These are phyloP conservation scores for Mayetiola destructor DNA, from an alignment of 2,888 invertebrate genomes.

Conservation along the genomic window DNA sequence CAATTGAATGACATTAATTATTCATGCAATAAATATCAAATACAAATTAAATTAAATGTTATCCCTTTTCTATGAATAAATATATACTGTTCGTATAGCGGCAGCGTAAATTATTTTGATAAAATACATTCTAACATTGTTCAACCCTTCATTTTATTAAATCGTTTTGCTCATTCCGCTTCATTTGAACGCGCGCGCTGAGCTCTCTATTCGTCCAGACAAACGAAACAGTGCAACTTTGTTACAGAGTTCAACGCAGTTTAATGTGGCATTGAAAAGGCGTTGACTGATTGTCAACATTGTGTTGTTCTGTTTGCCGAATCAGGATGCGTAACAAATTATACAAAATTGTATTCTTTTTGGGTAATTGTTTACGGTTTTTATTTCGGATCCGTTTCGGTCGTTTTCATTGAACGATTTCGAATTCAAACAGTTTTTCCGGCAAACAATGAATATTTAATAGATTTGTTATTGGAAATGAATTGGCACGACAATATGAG, in stretches of 20 bases:
- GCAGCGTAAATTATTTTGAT: conserved; percentile 5
- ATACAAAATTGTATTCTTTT: neutral
- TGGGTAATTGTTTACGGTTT: neutral
- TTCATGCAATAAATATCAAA: conserved; percentile 5
- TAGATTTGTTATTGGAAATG: conserved; percentile 3
- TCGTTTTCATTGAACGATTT: too few relatives aligned
- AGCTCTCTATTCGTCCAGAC: too few relatives aligned
- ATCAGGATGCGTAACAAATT: conserved; percentile 11
- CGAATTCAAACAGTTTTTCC: neutral
- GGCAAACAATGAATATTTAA: conserved; percentile 3
- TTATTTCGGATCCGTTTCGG: too few relatives aligned
- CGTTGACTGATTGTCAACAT: conserved; percentile 9
- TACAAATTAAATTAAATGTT: conserved; percentile 10
- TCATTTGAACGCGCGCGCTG: neutral
- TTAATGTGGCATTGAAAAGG: neutral
- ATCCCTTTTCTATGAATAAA: neutral
- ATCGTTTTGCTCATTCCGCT: conserved; percentile 5
- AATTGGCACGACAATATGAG: too few relatives aligned
- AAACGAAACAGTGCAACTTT: too few relatives aligned
- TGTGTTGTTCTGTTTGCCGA: conserved; percentile 6
- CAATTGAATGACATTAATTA: conserved; percentile 2
- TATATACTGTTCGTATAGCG: neutral
- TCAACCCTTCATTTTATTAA: conserved; percentile 5
- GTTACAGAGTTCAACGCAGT: too few relatives aligned
- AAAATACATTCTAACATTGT: neutral